Base-by-base conservation (phyloP, 2,888 invertebrate species). In the Listrodromus nycthemerus region DNA sequence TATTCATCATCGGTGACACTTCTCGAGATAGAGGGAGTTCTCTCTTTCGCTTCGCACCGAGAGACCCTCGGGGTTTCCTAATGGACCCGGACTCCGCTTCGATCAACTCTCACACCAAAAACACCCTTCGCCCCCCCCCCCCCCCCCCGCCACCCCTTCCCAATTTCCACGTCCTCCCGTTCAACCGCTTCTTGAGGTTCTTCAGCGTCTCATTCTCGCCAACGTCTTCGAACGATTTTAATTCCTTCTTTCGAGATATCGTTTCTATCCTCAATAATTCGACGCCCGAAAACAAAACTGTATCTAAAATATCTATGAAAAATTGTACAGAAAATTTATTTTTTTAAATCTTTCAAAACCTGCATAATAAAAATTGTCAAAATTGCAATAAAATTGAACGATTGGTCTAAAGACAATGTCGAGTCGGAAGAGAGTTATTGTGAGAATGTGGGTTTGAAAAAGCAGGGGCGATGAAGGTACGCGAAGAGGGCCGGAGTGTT, bases 1-100 rank as follows among this genome's bases (percentile, higher is more conserved):
- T 92, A 93, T 93, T 93, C 93, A 93, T 93, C 93, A 93, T 92
- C 92, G 92, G 92, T 93, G 93, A 93, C 93, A 93, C 91, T 92
- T 92, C 89, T 89, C 90, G 90, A 93, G 93, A 93, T 93, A 93
- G 92, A 92, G 91, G 89, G 89, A 88, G 85, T 86, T 88, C 88
- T 87, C 89, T 83, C 86, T 82, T 80, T 85, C 77, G 82, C 82
- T 74, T 84, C 67, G 81, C 69, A 50, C 74, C 74, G 81, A 73
- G 86, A 89, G 87, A 89, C 91, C 91, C 91, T 90, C 87, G 91
- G 90, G 90, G 87, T 88, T 90, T 92, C 91, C 90, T 93, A 93
- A 93, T 93, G 92, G 92, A 92, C 91, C 90, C 87, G 89, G 89
- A 90, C 90, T 90, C 83, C 87, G 67, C 77, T 79, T 83, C 84